These are phyloP conservation scores for Albula goreensis DNA, from an alignment of 2,113 vertebrate species.

Conservation along the genomic window DNA sequence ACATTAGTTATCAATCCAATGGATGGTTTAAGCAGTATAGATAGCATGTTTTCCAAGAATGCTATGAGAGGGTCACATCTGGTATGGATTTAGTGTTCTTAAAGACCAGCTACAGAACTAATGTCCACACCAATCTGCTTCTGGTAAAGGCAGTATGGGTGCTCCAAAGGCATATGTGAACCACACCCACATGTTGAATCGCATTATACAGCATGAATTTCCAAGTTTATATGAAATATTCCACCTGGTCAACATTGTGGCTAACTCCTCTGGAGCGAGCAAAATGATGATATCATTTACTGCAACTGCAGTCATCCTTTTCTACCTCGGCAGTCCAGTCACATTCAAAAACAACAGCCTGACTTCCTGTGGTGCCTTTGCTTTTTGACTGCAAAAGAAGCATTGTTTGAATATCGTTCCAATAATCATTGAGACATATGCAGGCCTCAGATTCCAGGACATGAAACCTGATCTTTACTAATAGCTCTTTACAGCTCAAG, in stretches of 20 bases:
- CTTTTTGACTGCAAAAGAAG: not conserved
- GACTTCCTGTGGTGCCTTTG: not conserved
- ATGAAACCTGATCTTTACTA: not conserved
- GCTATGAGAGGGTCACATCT: conserved; percentile 56
- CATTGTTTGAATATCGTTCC: not conserved
- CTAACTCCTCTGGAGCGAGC: not conserved
- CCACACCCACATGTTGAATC: not conserved
- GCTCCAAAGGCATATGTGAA: not conserved
- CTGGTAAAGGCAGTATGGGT: not conserved
- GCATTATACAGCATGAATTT: not conserved
- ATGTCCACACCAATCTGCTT: conserved; percentile 15
- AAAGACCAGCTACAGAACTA: conserved; percentile 37
- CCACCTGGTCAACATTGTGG: not conserved
- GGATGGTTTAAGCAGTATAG: conserved; percentile 37
- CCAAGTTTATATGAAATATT: not conserved
- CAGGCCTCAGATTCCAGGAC: not conserved
- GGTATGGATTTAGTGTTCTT: conserved; percentile 49
- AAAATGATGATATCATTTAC: not conserved
- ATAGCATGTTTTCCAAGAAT: conserved; percentile 50
- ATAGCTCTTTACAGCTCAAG: not conserved
- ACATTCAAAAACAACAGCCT: conserved; percentile 7
- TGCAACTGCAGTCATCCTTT: not conserved
- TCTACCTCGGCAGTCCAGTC: not conserved
- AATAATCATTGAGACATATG: not conserved
- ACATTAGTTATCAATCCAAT: conserved; percentile 29